phyloP scores from a whole-genome alignment of 37 sponge, comb jelly and placozoan genomes.

The Amphimedon queenslandica region DNA sequence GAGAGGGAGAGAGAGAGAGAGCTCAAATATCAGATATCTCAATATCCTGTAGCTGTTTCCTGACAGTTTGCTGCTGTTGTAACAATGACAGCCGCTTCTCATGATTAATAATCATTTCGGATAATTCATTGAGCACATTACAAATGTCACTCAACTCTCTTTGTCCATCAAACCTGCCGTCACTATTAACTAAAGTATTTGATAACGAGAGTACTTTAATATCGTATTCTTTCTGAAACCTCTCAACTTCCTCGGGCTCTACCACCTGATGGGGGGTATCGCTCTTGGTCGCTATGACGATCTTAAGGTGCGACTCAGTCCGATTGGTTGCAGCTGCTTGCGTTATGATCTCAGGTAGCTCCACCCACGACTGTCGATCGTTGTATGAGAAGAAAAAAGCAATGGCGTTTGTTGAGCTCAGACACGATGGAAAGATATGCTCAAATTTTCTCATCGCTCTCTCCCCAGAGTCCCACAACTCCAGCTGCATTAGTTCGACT shows the following conservation, averaged over 20 bases:
- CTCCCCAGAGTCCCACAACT: slow-evolving; percentile 68
- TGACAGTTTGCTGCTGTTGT: too few relatives aligned
- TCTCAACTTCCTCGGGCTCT: slow-evolving; percentile 18
- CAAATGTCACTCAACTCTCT: background rate
- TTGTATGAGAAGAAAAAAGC: slow-evolving; percentile 56
- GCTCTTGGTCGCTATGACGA: background rate
- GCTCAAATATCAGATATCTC: too few relatives aligned
- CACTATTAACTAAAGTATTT: slow-evolving; percentile 18
- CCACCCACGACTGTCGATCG: slow-evolving; percentile 19
- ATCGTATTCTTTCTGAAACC: slow-evolving; percentile 11
- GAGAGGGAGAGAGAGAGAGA: too few relatives aligned
- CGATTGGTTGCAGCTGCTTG: background rate
- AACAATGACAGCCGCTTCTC: background rate
- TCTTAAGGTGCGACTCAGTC: background rate
- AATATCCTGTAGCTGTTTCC: too few relatives aligned
- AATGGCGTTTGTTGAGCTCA: slow-evolving; percentile 22
- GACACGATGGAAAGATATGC: slow-evolving; percentile 46
- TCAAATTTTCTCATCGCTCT: slow-evolving; percentile 41
- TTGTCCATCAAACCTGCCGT: slow-evolving; percentile 35
- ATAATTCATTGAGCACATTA: background rate
- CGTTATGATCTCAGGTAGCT: slow-evolving; percentile 1
- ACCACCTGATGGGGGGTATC: slow-evolving; percentile 14
- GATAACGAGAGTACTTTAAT: slow-evolving; percentile 18
- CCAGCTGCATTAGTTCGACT: slow-evolving; percentile 39
- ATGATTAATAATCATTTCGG: background rate